Percentiles rank a stretch among this genome's conserved stretches.
Evolutionary conservation across 2,113 vertebrate species (phyloP).

Genomic region (Brienomyrus longianalis): DNA sequence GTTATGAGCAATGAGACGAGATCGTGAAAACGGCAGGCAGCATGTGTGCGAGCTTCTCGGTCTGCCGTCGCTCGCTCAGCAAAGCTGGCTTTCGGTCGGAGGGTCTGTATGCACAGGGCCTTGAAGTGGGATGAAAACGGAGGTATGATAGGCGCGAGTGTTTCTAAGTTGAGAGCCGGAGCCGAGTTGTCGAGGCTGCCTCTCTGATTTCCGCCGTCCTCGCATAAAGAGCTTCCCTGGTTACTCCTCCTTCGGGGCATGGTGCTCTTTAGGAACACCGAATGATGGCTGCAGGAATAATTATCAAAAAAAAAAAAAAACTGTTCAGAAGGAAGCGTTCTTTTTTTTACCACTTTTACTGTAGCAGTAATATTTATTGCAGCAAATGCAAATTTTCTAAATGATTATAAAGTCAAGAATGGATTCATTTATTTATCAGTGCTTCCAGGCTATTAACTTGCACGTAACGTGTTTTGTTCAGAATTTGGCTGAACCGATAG

Average conservation of each 20-base stretch:
- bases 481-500: background rate
- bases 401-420: background rate
- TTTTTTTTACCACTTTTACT: background rate
- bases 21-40: background rate
- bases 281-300: background rate
- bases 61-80: background rate
- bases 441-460: background rate
- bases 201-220: background rate
- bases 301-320: background rate
- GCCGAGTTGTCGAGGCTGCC: background rate
- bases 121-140: background rate
- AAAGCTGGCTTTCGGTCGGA: background rate
- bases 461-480: background rate
- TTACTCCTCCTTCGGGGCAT: background rate
- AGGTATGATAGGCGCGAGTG: background rate
- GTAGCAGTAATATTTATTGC: background rate
- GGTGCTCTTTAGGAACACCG: background rate
- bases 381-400: background rate
- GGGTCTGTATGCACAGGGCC: background rate
- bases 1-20: constrained; percentile 1
- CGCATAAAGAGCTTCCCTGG: background rate
- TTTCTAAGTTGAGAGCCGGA: background rate
- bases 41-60: background rate
- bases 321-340: too few species aligned
- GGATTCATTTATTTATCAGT: background rate